Conservation (phyloP, 2,113 vertebrate genomes). For the Emberiza fucata region DNA sequence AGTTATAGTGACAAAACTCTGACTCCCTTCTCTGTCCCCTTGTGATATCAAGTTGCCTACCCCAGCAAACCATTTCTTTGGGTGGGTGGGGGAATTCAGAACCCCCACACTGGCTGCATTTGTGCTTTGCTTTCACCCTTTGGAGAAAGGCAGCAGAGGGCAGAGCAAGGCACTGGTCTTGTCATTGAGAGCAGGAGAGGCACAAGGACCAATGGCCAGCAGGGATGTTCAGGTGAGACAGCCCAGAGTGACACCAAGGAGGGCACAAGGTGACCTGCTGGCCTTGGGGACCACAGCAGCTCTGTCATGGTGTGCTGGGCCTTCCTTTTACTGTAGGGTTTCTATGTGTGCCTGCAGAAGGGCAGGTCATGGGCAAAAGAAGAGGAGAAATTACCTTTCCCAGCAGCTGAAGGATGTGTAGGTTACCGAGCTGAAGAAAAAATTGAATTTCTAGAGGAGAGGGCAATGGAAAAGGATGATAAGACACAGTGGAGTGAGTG, state of each 20-base stretch:
- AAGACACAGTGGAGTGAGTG: rapidly evolving
- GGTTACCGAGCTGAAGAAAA: neutral
- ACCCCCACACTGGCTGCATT: neutral
- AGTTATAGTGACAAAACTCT: neutral
- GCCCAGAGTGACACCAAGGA: neutral
- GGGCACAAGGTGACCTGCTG: neutral
- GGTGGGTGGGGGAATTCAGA: neutral
- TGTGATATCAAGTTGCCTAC: neutral
- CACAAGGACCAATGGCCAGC: neutral
- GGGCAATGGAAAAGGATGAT: neutral
- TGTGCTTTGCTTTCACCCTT: neutral
- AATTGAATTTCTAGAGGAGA: neutral
- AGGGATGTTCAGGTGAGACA: neutral
- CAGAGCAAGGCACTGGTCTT: neutral
- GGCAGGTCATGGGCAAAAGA: neutral
- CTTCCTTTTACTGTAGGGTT: neutral
- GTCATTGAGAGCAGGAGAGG: neutral
- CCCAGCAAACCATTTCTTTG: neutral
- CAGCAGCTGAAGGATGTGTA: neutral
- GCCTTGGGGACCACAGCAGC: neutral
- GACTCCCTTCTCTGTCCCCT: neutral
- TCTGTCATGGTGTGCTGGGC: neutral
- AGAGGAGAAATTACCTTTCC: neutral
- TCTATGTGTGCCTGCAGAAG: neutral
- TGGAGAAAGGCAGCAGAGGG: neutral